A percentile compares a stretch with the other conserved stretches of the same genome.
phyloP scores from a whole-genome alignment of 2,797 vertebrate species.

The Arvicola amphibius region DNA sequence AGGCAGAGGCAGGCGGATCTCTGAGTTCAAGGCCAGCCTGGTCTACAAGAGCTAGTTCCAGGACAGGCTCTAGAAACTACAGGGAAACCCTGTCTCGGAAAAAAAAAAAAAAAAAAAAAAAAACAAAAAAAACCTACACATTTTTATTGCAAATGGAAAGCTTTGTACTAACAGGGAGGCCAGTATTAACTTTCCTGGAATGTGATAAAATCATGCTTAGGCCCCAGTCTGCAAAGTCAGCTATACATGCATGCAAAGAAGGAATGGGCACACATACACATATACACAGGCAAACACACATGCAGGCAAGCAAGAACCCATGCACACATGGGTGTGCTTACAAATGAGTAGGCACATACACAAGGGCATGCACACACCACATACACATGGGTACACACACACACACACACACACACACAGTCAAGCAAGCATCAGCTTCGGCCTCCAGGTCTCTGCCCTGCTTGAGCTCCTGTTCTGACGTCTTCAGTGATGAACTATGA shows the following conservation, averaged over 20 bases:
- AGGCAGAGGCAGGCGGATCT: too few relatives aligned
- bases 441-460: not conserved
- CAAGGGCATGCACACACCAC: not conserved
- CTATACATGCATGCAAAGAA: not conserved
- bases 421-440: not conserved
- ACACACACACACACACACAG: too few relatives aligned
- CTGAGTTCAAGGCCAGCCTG: too few relatives aligned
- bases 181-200: not conserved
- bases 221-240: not conserved
- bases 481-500: not conserved
- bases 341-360: not conserved
- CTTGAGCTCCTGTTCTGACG: not conserved
- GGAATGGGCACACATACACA: not conserved
- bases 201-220: not conserved
- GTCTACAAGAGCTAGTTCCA: too few relatives aligned
- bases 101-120: too few relatives aligned
- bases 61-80: too few relatives aligned
- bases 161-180: not conserved
- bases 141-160: not conserved
- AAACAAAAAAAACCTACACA: too few relatives aligned
- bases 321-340: not conserved
- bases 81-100: too few relatives aligned
- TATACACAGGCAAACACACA: not conserved
- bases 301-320: not conserved
- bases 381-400: not conserved